These are phyloP conservation scores for Fulmarus glacialis DNA, from an alignment of 2,113 vertebrate species.

Conservation along the genomic window DNA sequence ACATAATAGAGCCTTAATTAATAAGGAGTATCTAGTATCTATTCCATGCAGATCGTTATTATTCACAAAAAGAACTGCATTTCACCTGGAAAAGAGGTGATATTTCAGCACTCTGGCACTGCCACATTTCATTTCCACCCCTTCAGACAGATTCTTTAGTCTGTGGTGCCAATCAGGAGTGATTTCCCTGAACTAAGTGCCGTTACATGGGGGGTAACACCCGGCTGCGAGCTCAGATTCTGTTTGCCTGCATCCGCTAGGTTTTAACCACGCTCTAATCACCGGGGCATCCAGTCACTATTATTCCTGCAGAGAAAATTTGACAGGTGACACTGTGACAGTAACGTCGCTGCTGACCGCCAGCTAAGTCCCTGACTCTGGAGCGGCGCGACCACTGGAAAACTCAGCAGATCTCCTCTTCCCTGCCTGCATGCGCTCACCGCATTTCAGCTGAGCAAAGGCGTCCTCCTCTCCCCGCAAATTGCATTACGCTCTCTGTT, in stretches of 20 bases:
- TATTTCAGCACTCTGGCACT: neutral
- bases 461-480: neutral
- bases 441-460: neutral
- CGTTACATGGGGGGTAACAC: neutral
- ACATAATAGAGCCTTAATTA: neutral
- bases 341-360: neutral
- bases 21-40: neutral
- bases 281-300: neutral
- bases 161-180: neutral
- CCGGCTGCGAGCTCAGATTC: neutral
- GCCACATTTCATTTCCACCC: neutral
- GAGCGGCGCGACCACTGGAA: neutral
- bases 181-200: conserved; percentile 5
- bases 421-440: neutral
- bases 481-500: neutral
- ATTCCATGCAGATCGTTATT: neutral
- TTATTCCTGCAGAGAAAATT: conserved; percentile 39
- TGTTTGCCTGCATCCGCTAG: neutral
- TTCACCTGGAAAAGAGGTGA: neutral
- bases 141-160: neutral
- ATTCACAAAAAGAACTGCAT: neutral
- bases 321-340: conserved; percentile 45
- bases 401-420: neutral
- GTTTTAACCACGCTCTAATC: neutral
- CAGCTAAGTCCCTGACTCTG: conserved; percentile 21